Evolutionary conservation across 2,888 invertebrate genomes (phyloP), one percentile per base, ranked within the genome.

Genomic region (Ellobium chinense): DNA sequence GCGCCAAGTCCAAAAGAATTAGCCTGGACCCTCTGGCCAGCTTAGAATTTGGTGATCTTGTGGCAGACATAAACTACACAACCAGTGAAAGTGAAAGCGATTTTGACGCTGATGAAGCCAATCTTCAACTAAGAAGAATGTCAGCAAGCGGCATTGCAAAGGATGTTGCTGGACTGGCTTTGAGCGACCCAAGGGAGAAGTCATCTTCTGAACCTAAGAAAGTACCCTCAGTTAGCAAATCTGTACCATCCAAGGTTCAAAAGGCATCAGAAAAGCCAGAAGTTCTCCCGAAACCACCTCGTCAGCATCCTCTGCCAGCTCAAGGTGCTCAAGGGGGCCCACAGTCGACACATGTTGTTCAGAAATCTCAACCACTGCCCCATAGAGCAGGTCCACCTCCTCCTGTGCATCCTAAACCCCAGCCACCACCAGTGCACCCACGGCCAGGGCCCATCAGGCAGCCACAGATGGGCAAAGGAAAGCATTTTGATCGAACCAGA

Each of bases 21-120:
- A 90, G 88, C 74, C 70, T 87, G 9, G 91, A 91, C 77, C 90
- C 89, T 7, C 69, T 90, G 29, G 86, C 86, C 29, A 85, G 85
- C 27, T 81, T 91, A 39, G 89, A 90, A 80, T 85, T 87, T 80
- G 78, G 66, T 18, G 81, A 86, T 24, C 83, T 83, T 36, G 84
- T 85, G 18, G 84, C 83, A 29, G 86, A 86, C 39, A 76, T 83
- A 58, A 84, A 84, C 69, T 88, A 87, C 58, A 88, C 88, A 14
- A 88, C 87, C 70, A 88, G 88, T 34, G 88, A 88, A 39, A 88
- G 87, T 62, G 87, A 87, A 73, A 87, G 86, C 73, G 88, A 87
- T 60, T 86, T 84, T 72, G 85, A 85, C 66, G 84, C 77, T 21
- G 69, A 80, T 21, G 77, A 31, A 1, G 83, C 80, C 21, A 83